A percentile compares a stretch with the other conserved stretches of the same genome.
phyloP scores from a whole-genome alignment of 2,797 vertebrate genomes.

The Carduelis carduelis region DNA sequence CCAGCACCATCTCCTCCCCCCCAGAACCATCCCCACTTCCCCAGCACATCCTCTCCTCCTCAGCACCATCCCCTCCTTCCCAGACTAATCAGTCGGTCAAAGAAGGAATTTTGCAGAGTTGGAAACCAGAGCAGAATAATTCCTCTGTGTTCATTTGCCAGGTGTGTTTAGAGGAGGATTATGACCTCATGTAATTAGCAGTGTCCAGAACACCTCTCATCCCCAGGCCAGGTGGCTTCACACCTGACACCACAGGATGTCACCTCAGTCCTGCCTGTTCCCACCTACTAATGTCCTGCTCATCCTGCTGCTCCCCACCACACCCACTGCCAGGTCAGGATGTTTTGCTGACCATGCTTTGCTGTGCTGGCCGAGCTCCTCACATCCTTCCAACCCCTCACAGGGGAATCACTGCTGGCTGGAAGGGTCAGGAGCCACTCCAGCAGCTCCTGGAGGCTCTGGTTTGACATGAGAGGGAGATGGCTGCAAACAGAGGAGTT shows the following conservation, averaged over 20 bases:
- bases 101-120: background rate
- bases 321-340: background rate
- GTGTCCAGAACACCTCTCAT: background rate
- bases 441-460: background rate
- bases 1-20: background rate
- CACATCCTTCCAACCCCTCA: background rate
- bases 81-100: background rate
- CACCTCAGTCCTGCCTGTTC: background rate
- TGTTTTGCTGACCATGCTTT: background rate
- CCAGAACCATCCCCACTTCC: too few relatives aligned
- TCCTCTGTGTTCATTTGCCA: background rate
- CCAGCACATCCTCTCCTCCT: rapidly evolving
- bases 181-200: background rate
- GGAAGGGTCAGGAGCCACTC: background rate
- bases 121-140: background rate
- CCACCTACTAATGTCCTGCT: background rate
- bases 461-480: background rate
- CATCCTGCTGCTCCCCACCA: background rate
- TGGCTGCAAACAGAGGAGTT: background rate
- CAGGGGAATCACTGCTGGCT: background rate
- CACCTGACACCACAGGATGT: background rate
- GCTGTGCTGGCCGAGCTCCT: background rate
- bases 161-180: background rate
- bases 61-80: background rate
- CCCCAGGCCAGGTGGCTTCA: background rate